Evolutionary conservation across 2,113 vertebrate species (phyloP).

Genomic region (Bothrops jararaca): DNA sequence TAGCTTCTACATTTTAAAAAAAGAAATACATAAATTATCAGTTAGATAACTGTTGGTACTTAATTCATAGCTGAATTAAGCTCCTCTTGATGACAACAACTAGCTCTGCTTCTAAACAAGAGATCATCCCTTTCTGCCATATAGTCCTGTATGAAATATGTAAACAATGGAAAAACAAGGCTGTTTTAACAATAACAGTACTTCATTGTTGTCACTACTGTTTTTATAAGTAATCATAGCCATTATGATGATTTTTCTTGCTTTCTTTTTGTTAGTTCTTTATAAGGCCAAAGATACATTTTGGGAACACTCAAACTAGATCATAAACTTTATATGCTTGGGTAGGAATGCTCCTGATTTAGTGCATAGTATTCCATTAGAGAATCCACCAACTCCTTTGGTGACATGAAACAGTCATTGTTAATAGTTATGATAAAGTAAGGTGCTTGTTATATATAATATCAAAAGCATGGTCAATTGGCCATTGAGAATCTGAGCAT

Average conservation of each 20-base stretch:
- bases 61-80: background rate
- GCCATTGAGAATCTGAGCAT: background rate
- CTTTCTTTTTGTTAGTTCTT: background rate
- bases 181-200: background rate
- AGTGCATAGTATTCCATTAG: background rate
- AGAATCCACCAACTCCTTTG: background rate
- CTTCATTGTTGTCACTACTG: background rate
- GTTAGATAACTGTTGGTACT: background rate
- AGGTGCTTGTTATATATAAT: background rate
- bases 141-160: background rate
- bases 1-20: background rate
- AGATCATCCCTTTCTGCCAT: background rate
- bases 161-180: background rate
- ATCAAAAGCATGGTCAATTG: background rate
- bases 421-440: background rate
- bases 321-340: background rate
- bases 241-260: background rate
- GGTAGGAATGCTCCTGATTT: background rate
- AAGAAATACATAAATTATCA: background rate
- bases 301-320: background rate
- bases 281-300: background rate
- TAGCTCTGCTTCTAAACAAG: background rate
- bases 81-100: background rate
- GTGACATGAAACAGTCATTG: background rate
- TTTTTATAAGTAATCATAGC: background rate